Evolutionary conservation across 2,888 invertebrate genomes (phyloP), one percentile per base, ranked within the genome.

Genomic region (Argyra leucocephala): DNA sequence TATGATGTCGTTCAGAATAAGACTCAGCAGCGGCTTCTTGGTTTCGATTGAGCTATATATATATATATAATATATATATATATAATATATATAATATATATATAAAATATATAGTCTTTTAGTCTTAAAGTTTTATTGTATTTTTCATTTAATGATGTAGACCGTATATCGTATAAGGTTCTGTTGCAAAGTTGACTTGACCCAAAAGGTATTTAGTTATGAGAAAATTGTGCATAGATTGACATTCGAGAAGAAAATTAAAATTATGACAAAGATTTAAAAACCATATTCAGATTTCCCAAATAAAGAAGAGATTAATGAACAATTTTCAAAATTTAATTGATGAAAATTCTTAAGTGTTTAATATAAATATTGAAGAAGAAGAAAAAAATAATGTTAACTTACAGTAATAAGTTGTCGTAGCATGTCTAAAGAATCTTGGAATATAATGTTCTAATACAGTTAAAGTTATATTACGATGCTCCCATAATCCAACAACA

Each of bases 401-500:
- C 84, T 83, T 80, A 93, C 93, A 87, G 83, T 88, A 88, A 76
- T 91, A 93, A 64, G 90, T 82, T 68, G 86, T 80, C 58, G 85
- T 82, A 7, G 93, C 91, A 63, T 91, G 89, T 57, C 81, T 81
- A 78, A 93, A 94, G 81, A 91, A 94, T 67, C 85, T 81, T 0
- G 93, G 93, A 72, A 93, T 84, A 76, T 93, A 93, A 71, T 88
- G 83, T 78, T 94, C 93, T 64, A 93, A 81, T 3, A 93, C 93
- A 2, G 88, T 82, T 15, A 93, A 81, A 0, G 93, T 93, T 1
- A 89, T 86, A 78, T 93, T 93, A 75, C 93, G 84, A 72, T 93
- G 92, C 75, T 93, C 93, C 63, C 93, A 84, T 4, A 93, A 89
- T 1, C 93, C 93, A 1, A 94, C 93, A 0, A 93, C 93, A 0